These are phyloP conservation scores for Ondatra zibethicus DNA, from an alignment of 2,113 vertebrate species.

Conservation along the genomic window DNA sequence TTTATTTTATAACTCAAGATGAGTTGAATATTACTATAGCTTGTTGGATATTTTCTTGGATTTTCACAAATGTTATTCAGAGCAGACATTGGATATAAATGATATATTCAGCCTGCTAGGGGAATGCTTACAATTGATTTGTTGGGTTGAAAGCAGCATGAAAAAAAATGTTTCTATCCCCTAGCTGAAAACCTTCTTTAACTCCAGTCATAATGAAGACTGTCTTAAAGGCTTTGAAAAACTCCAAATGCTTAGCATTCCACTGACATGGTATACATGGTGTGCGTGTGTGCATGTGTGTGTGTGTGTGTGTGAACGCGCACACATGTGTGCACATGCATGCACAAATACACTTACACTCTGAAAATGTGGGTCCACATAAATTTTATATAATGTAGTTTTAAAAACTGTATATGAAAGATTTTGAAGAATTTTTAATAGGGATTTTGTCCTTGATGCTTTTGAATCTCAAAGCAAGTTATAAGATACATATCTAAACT, in stretches of 20 bases:
- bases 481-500: conserved; percentile 24
- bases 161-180: conserved; percentile 80
- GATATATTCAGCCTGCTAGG: conserved; percentile 68
- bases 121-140: conserved; percentile 81
- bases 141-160: conserved; percentile 80
- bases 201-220: conserved; percentile 80
- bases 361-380: conserved; percentile 2
- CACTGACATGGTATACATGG: neutral
- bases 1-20: conserved; percentile 85
- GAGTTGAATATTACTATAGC: conserved; percentile 79
- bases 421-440: neutral
- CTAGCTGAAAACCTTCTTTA: conserved; percentile 76
- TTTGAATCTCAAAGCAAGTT: conserved; percentile 44
- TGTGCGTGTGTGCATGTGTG: neutral
- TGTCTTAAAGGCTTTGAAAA: conserved; percentile 70
- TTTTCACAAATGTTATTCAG: conserved; percentile 80
- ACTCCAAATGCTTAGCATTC: conserved; percentile 61
- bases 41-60: conserved; percentile 72
- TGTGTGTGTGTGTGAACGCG: neutral
- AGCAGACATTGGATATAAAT: conserved; percentile 77
- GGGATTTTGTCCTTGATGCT: conserved; percentile 21
- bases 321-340: neutral
- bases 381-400: conserved; percentile 18
- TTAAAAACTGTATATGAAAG: neutral
- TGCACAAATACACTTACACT: neutral